Conservation (phyloP, 2,113 vertebrate genomes). For the Heliornis fulica region DNA sequence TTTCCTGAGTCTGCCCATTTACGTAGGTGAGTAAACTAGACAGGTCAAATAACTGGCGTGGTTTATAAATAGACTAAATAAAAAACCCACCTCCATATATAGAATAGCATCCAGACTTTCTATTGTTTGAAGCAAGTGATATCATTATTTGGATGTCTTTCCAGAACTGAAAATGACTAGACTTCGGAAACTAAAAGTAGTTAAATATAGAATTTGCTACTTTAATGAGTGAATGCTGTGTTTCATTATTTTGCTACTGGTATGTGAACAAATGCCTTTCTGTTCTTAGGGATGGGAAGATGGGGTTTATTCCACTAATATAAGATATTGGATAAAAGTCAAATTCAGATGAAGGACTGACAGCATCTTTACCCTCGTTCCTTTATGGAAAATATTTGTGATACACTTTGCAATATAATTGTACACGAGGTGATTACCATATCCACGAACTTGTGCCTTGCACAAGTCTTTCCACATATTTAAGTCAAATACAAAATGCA, state of each 20-base stretch:
- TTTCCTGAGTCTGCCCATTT: constrained; percentile 53
- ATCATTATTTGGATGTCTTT: constrained; percentile 66
- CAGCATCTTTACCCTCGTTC: background rate
- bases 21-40: constrained; percentile 65
- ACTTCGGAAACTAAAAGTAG: constrained; percentile 47
- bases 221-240: constrained; percentile 36
- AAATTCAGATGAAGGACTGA: constrained; percentile 9
- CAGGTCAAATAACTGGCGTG: constrained; percentile 60
- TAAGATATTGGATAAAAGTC: constrained; percentile 8
- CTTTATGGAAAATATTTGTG: background rate
- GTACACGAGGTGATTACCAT: background rate
- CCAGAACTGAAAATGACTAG: constrained; percentile 52
- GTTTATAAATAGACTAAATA: constrained; percentile 66
- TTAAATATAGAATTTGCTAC: constrained; percentile 61
- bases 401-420: background rate
- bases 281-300: constrained; percentile 40
- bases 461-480: background rate
- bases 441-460: background rate
- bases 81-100: constrained; percentile 65
- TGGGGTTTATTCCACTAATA: constrained; percentile 21
- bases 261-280: constrained; percentile 53
- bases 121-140: constrained; percentile 70
- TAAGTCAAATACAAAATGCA: background rate
- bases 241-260: constrained; percentile 45
- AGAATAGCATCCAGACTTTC: constrained; percentile 69